phyloP scores from a whole-genome alignment of 2,113 vertebrate genomes.

The Megaptera novaeangliae region DNA sequence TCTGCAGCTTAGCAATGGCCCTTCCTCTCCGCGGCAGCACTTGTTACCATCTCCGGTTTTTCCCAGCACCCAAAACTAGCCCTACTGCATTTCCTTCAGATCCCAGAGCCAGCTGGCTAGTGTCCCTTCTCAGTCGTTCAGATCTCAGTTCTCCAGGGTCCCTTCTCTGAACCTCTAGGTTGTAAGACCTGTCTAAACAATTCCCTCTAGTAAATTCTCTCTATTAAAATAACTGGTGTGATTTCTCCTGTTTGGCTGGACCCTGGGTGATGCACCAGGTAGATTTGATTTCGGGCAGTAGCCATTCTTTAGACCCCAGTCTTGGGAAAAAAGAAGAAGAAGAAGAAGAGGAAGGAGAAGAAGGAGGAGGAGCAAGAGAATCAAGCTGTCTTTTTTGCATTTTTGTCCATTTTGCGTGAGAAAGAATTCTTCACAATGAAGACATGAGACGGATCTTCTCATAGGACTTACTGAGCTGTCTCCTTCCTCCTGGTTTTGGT shows the following conservation, averaged over 20 bases:
- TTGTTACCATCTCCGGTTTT: not conserved
- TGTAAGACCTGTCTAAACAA: not conserved
- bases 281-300: not conserved
- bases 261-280: not conserved
- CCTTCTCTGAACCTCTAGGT: not conserved
- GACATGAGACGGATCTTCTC: not conserved
- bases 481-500: not conserved
- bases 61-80: not conserved
- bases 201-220: not conserved
- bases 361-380: not conserved
- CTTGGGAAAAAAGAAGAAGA: not conserved
- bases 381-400: not conserved
- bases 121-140: too few species aligned
- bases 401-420: not conserved
- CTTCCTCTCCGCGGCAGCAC: not conserved
- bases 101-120: not conserved
- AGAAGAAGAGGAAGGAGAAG: too few species aligned
- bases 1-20: not conserved
- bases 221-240: not conserved
- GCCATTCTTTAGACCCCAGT: not conserved
- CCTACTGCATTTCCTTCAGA: not conserved
- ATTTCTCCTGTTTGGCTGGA: not conserved
- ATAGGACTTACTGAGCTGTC: not conserved
- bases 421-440: not conserved
- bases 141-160: not conserved